These are phyloP conservation scores for Polymixis lichenea DNA, from an alignment of 2,888 invertebrate species.

Conservation along the genomic window DNA sequence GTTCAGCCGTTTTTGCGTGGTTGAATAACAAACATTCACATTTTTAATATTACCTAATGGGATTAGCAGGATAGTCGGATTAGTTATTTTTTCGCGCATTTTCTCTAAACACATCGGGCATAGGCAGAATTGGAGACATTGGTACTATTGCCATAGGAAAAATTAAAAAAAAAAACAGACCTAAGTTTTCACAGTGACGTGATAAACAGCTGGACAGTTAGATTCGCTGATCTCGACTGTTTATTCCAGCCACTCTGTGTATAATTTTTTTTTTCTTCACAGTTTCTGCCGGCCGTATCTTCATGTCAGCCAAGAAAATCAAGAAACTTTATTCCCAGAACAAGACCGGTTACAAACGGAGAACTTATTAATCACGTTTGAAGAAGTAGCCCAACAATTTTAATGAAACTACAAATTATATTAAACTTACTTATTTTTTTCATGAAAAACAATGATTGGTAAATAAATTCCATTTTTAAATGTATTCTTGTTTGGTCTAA, in stretches of 20 bases:
- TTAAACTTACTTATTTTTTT: background rate
- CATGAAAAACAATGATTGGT: background rate
- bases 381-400: background rate
- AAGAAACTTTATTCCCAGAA: conserved; percentile 23
- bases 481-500: too few relatives aligned
- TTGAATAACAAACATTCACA: too few relatives aligned
- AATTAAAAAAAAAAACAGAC: too few relatives aligned
- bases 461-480: background rate
- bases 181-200: too few relatives aligned
- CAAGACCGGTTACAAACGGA: conserved; percentile 12
- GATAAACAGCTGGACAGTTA: too few relatives aligned
- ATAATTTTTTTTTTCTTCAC: background rate
- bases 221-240: background rate
- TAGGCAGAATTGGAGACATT: too few relatives aligned
- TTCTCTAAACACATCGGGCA: too few relatives aligned
- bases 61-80: too few relatives aligned
- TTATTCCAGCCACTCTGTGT: background rate
- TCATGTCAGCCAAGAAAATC: conserved; percentile 14
- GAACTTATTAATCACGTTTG: background rate
- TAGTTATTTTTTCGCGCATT: too few relatives aligned
- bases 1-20: too few relatives aligned
- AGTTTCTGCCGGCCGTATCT: conserved; percentile 17
- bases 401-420: background rate
- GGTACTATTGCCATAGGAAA: too few relatives aligned
- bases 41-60: too few relatives aligned